Percentiles rank a stretch among this genome's conserved stretches.
phyloP scores from a whole-genome alignment of 2,888 invertebrate genomes.

The Nipponacmea schrenckii region DNA sequence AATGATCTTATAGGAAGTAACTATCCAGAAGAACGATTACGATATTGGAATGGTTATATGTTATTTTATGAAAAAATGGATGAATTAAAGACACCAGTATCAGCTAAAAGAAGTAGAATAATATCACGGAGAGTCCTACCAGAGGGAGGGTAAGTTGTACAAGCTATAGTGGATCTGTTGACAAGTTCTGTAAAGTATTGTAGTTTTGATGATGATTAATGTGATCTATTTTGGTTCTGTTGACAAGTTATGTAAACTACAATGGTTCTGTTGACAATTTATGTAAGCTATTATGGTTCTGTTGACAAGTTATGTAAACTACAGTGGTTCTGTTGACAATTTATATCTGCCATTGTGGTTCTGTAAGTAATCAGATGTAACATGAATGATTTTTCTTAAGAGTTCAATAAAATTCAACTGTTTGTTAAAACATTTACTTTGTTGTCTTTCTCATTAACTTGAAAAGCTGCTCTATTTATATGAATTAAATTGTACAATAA shows the following conservation, averaged over 20 bases:
- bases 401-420: background rate
- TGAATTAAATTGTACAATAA: too few relatives aligned
- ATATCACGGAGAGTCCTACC: conserved; percentile 45
- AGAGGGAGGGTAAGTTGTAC: conserved; percentile 40
- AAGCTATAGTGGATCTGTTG: too few relatives aligned
- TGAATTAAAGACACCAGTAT: conserved; percentile 59
- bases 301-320: background rate
- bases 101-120: conserved; percentile 61
- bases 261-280: background rate
- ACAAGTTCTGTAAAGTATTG: background rate
- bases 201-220: background rate
- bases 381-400: background rate
- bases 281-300: background rate
- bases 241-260: conserved; percentile 26
- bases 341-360: background rate
- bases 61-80: conserved; percentile 70
- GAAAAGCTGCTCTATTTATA: too few relatives aligned
- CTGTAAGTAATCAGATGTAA: background rate
- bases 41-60: conserved; percentile 73
- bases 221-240: background rate
- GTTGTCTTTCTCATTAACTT: background rate
- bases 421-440: conserved; percentile 26
- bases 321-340: conserved; percentile 27
- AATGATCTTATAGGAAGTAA: conserved; percentile 43
- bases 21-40: conserved; percentile 69